Evolutionary conservation across 2,797 vertebrate species (phyloP).

Genomic region (Manis pentadactyla): DNA sequence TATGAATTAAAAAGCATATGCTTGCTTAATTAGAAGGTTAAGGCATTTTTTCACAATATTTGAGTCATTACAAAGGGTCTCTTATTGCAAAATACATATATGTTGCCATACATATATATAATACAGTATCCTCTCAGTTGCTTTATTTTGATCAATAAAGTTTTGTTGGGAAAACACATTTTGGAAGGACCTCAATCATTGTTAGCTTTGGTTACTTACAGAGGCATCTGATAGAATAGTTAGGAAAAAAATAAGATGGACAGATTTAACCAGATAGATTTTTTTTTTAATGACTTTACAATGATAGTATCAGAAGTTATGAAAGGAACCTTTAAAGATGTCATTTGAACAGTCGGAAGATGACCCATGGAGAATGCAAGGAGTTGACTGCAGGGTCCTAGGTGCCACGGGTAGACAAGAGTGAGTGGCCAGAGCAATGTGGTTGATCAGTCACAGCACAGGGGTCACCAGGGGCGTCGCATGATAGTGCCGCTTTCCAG

Average conservation of each 20-base stretch:
- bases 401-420: not conserved
- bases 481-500: not conserved
- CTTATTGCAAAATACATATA: not conserved
- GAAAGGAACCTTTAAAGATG: not conserved
- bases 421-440: not conserved
- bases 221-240: not conserved
- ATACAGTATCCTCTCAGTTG: not conserved
- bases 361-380: not conserved
- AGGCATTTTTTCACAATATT: not conserved
- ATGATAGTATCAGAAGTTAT: not conserved
- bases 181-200: not conserved
- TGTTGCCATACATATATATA: not conserved
- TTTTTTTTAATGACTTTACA: not conserved
- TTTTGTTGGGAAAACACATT: not conserved
- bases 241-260: not conserved
- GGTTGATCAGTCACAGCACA: not conserved
- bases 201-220: not conserved
- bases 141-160: conserved; percentile 13
- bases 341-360: not conserved
- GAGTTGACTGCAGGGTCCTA: not conserved
- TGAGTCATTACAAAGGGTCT: not conserved
- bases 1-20: not conserved
- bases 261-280: not conserved
- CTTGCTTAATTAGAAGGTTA: conserved; percentile 45
- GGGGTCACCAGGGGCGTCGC: not conserved